Evolutionary conservation across 2,113 vertebrate species (phyloP), one percentile per base, ranked within the genome.

Genomic region (Pelobates fuscus): DNA sequence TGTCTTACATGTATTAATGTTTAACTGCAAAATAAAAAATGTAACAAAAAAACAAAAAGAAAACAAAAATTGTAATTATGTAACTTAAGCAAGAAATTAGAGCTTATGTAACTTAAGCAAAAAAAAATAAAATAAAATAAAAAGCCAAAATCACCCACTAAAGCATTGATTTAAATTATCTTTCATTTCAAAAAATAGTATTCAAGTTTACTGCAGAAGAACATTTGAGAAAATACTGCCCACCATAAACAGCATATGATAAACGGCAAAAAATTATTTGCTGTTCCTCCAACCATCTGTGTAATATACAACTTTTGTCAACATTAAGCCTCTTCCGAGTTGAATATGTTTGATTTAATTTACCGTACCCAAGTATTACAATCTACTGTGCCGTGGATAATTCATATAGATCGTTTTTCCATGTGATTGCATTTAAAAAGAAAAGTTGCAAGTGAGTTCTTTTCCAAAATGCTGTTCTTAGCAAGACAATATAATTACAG

Each of bases 401-500:
- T 77, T 77, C 65, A 68, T 77, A 77, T 68, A 68, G 73, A 77
- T 61, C 73, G 65, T 68, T 73, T 82, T 63, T 73, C 12, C 24
- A 52, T 58, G 49, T 0, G 0, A 6, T 44, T 64, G 52, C 62
- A 25, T 61, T 27, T 67, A 46, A 82, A 82, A 78, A 78, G 73
- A 64, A 63, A 71, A n/a, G 41, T 55, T 20, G 80, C 69, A 67
- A 66, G 61, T 32, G 25, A 77, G 57, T 68, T 77, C 44, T 71
- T 59, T 78, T 70, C 43, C 65, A 78, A 80, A 71, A 77, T 73
- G 67, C 78, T 81, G 79, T 71, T 68, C 64, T 49, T 70, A 64
- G 69, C 71, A 77, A 77, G 78, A 71, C 66, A 78, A 77, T 74
- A 73, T 78, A 81, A 79, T 71, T 49, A 75, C 70, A 78, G 73